These are phyloP conservation scores for Dreissena polymorpha DNA, from an alignment of 1,140 invertebrate genomes.

Conservation along the genomic window DNA sequence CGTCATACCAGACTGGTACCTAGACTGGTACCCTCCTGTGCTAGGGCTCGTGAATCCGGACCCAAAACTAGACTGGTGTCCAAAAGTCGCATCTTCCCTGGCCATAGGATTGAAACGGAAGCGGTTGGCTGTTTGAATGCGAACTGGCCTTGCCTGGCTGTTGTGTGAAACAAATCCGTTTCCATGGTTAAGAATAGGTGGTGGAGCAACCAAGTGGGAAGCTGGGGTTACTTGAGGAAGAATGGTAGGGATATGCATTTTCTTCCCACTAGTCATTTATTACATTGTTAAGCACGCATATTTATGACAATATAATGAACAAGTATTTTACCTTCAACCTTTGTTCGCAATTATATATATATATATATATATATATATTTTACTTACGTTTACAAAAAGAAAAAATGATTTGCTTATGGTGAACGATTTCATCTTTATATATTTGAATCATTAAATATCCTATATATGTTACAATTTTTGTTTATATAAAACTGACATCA, in stretches of 20 bases:
- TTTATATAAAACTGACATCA: no score
- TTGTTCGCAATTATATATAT: no score
- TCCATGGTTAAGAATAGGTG: slow-evolving; percentile 42
- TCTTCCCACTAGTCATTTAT: no score
- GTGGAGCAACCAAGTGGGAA: slow-evolving; percentile 11
- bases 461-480: no score
- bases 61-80: slow-evolving; percentile 9
- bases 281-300: no score
- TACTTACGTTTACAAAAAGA: no score
- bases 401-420: no score
- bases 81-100: not conserved
- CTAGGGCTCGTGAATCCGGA: slow-evolving; percentile 21
- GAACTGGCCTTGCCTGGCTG: slow-evolving; percentile 36
- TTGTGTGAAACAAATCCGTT: slow-evolving; percentile 29
- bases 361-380: no score
- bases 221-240: not conserved
- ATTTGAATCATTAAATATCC: no score
- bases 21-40: not conserved
- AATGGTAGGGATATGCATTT: slow-evolving; percentile 12
- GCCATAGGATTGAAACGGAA: slow-evolving; percentile 65
- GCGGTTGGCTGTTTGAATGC: slow-evolving; percentile 31
- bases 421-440: no score
- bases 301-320: no score
- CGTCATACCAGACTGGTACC: slow-evolving; percentile 1
- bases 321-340: no score